phyloP scores from a whole-genome alignment of 2,113 vertebrate genomes.

The Dicerorhinus sumatrensis region DNA sequence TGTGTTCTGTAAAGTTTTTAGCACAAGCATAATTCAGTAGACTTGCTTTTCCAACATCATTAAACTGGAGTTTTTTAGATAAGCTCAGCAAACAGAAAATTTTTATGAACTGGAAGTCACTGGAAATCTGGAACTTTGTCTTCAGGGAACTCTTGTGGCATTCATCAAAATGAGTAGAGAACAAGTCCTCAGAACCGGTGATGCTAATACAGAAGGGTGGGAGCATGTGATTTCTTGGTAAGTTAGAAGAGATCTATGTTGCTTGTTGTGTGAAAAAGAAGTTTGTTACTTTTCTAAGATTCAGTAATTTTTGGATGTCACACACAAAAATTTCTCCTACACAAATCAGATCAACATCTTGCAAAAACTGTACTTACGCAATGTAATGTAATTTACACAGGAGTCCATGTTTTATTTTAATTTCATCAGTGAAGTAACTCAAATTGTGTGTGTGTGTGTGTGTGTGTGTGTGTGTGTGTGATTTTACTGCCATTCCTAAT shows the following conservation, averaged over 20 bases:
- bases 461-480: not conserved
- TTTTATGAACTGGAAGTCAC: not conserved
- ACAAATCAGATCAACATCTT: not conserved
- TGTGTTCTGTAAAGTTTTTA: not conserved
- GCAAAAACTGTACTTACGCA: not conserved
- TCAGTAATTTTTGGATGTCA: not conserved
- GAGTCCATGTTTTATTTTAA: not conserved
- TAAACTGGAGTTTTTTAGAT: not conserved
- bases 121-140: constrained; percentile 24
- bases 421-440: not conserved
- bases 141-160: not conserved
- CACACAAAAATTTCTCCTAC: not conserved
- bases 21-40: not conserved
- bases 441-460: not conserved
- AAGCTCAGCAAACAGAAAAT: not conserved
- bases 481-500: not conserved
- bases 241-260: not conserved
- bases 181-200: not conserved
- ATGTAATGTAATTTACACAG: not conserved
- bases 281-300: not conserved
- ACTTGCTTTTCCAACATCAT: constrained; percentile 9
- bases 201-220: not conserved
- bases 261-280: not conserved
- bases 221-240: not conserved
- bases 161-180: not conserved